Evolutionary conservation across 35 echinoderm and acorn worm genomes (phyloP).

Genomic region (Ophiothrix spiculata): DNA sequence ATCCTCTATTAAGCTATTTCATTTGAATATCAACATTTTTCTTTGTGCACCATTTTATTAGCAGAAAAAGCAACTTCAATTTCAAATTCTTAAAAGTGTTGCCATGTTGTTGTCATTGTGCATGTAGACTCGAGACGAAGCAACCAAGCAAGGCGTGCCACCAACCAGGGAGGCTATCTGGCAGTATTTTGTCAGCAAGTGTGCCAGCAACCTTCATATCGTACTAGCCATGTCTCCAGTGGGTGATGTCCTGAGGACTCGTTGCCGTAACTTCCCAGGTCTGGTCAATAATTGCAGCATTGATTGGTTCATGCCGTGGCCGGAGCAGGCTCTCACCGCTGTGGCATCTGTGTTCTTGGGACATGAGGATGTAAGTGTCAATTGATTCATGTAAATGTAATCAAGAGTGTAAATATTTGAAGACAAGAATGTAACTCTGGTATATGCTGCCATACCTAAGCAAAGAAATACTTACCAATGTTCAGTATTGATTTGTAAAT

Average conservation of each 20-base stretch:
- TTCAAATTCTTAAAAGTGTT: not conserved
- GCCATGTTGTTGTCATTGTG: not conserved
- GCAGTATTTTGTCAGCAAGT: conserved; percentile 92
- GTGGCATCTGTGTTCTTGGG: conserved; percentile 64
- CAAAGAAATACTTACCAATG: no score
- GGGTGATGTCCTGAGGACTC: conserved; percentile 79
- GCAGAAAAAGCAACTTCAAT: not conserved
- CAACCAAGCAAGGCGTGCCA: conserved; percentile 67
- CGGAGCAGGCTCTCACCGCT: conserved; percentile 75
- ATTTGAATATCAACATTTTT: no score
- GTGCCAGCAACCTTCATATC: conserved; percentile 83
- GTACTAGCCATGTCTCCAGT: conserved; percentile 98
- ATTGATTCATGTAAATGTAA: no score
- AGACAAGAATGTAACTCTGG: no score
- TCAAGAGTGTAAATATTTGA: no score
- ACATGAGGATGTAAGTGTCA: conserved; percentile 81
- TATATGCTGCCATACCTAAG: no score
- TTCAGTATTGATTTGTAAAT: no score
- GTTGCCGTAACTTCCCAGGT: conserved; percentile 95
- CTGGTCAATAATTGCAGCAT: conserved; percentile 98
- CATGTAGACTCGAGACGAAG: conserved; percentile 83
- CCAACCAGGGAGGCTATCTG: conserved; percentile 85
- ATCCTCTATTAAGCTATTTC: no score
- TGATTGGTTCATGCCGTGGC: conserved; percentile 99
- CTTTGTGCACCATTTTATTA: not conserved